Evolutionary conservation across 2,797 vertebrate species (phyloP), one percentile per base, ranked within the genome.

Genomic region (Ptychobarbus kaznakovi): DNA sequence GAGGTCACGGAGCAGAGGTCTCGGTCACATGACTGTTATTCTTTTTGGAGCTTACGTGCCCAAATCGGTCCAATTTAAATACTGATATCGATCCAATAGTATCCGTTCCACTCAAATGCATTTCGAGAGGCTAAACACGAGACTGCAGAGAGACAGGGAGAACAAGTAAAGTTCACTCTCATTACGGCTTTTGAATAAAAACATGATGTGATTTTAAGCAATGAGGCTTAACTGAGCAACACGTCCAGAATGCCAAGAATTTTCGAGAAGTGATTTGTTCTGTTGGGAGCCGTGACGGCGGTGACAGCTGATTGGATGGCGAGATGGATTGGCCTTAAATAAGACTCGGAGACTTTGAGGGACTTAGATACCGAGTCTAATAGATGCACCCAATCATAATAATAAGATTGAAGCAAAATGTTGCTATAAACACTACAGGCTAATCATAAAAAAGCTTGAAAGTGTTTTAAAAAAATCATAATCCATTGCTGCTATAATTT

Each of bases 91-190:
- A 80, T 86, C 90, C 90, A 90, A 49, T 90, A 90, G 89, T 92
- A 92, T 92, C 89, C 83, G 88, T 88, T 84, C 88, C 87, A 92
- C 90, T 76, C 89, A 83, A 80, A 89, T 90, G 89, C 78, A 2
- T 91, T 92, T 94, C 89, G 92, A 88, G 88, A 92, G 87, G 74
- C 81, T 0, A 68, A 80, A 90, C 92, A 92, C 89, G 78, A 81
- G 88, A 87, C 89, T 53, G 56, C 51, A 61, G 69, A 84, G n/a
- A 70, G 68, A 70, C 42, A 18, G 12, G 40, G 53, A 42, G 15
- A 63, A 81, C 51, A 80, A 49, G 51, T 40, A 80, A 76, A 74
- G 70, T 75, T 80, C 58, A 15, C 40, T 68, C 77, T 68, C 51
- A 83, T 87, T 76, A 80, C 9, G 32, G 3, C 70, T 86, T 81